These are phyloP conservation scores for Python bivittatus DNA, from an alignment of 2,113 vertebrate species.

Conservation along the genomic window DNA sequence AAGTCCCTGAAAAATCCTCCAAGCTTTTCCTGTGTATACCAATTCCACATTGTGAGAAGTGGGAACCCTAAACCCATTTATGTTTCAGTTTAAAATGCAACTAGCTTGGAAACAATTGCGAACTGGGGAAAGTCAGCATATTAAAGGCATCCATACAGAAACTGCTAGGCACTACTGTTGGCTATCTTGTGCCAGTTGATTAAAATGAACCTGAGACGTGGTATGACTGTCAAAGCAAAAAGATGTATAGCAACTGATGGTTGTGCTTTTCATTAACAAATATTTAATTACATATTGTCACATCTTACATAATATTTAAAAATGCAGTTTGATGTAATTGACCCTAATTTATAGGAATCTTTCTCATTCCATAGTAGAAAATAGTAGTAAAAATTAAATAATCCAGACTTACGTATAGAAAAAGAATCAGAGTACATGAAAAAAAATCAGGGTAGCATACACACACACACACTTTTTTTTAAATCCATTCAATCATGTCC, in stretches of 20 bases:
- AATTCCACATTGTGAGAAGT: background rate
- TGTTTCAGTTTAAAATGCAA: background rate
- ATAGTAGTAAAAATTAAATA: constrained; percentile 28
- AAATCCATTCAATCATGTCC: too few species aligned
- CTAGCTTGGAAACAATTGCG: constrained; percentile 7
- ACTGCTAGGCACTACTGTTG: background rate
- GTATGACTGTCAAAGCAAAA: constrained; percentile 12
- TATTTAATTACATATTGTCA: background rate
- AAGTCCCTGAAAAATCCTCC: background rate
- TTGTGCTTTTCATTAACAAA: constrained; percentile 21
- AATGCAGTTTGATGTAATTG: constrained; percentile 58
- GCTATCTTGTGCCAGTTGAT: constrained; percentile 14
- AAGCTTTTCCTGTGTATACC: background rate
- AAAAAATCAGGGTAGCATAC: constrained; percentile 6
- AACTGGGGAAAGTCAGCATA: background rate
- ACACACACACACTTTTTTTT: too few species aligned
- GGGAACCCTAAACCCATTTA: background rate
- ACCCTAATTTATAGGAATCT: constrained; percentile 36
- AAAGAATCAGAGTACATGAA: constrained; percentile 45
- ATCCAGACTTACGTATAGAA: constrained; percentile 49
- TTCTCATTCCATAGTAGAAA: constrained; percentile 27
- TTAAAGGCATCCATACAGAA: constrained; percentile 9
- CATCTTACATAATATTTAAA: constrained; percentile 34
- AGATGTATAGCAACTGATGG: constrained; percentile 33
- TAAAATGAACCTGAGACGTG: constrained; percentile 16